Evolutionary conservation across 2,888 invertebrate genomes (phyloP).

Genomic region (Drosophila affinis): DNA sequence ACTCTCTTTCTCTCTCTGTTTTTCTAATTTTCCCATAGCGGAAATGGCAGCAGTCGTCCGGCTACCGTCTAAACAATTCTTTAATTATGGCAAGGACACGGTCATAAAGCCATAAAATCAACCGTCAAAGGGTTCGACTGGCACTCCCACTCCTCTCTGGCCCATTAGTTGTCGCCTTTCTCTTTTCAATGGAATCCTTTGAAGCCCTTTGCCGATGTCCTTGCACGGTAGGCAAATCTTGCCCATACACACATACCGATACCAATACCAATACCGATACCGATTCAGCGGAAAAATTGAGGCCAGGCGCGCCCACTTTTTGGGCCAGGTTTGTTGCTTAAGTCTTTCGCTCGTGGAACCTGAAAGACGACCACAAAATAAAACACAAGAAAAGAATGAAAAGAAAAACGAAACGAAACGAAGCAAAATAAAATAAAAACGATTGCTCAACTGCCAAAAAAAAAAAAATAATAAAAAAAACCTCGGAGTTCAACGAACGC

Average conservation of each 20-base stretch:
- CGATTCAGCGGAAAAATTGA: slow-evolving; percentile 30
- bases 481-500: slow-evolving; percentile 69
- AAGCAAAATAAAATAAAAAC: slow-evolving; percentile 33
- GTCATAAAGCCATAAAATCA: slow-evolving; percentile 73
- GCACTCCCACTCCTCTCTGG: not conserved
- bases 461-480: slow-evolving; percentile 40
- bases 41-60: slow-evolving; percentile 28
- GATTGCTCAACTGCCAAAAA: slow-evolving; percentile 40
- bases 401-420: slow-evolving; percentile 27
- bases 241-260: slow-evolving; percentile 7
- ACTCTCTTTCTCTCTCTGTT: slow-evolving; percentile 12
- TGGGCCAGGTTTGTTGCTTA: slow-evolving; percentile 66
- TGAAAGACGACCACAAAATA: slow-evolving; percentile 22
- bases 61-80: slow-evolving; percentile 54
- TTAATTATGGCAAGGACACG: slow-evolving; percentile 74
- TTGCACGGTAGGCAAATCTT: slow-evolving; percentile 68
- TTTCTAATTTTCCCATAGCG: slow-evolving; percentile 4
- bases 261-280: slow-evolving; percentile 6
- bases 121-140: slow-evolving; percentile 62
- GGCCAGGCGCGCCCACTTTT: slow-evolving; percentile 39
- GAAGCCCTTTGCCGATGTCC: slow-evolving; percentile 43
- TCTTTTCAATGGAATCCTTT: slow-evolving; percentile 37
- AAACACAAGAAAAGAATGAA: slow-evolving; percentile 2
- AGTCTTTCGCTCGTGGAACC: slow-evolving; percentile 63
- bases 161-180: slow-evolving; percentile 58